These are phyloP conservation scores for Menidia menidia DNA, from an alignment of 2,797 vertebrate genomes.

Conservation along the genomic window DNA sequence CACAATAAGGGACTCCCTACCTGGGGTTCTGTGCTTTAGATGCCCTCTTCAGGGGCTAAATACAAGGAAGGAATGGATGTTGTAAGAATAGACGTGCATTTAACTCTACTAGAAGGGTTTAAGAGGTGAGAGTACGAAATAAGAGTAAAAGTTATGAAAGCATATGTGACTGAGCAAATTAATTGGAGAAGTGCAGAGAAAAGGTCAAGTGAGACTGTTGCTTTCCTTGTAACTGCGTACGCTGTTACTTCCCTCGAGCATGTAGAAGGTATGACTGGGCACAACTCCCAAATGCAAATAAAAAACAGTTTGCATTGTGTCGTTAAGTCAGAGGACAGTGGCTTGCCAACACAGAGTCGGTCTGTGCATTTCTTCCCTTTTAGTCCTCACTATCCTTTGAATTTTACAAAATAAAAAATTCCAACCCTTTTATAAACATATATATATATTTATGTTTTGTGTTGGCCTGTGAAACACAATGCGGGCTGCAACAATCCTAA, in stretches of 20 bases:
- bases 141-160: slow-evolving; percentile 50
- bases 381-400: slow-evolving; percentile 21
- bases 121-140: slow-evolving; percentile 50
- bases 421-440: too few relatives aligned
- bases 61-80: slow-evolving; percentile 47
- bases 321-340: slow-evolving; percentile 36
- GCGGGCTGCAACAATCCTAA: slow-evolving; percentile 43
- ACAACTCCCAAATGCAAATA: slow-evolving; percentile 67
- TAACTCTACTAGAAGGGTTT: slow-evolving; percentile 72
- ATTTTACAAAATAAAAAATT: background rate
- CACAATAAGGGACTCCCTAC: slow-evolving; percentile 69
- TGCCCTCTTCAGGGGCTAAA: slow-evolving; percentile 61
- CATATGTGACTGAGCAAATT: slow-evolving; percentile 45
- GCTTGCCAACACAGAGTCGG: slow-evolving; percentile 15
- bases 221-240: slow-evolving; percentile 13
- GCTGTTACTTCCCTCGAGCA: slow-evolving; percentile 33
- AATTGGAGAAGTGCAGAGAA: slow-evolving; percentile 27
- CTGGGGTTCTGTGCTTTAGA: slow-evolving; percentile 67
- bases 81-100: slow-evolving; percentile 64
- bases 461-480: background rate
- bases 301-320: slow-evolving; percentile 43
- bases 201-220: slow-evolving; percentile 30
- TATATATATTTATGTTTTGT: slow-evolving; percentile 1
- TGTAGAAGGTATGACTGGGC: slow-evolving; percentile 52
- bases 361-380: slow-evolving; percentile 12